Percentiles rank a stretch among this genome's conserved stretches.
Evolutionary conservation across 23 tunicate species (phyloP).

Genomic region (Oikopleura dioica): DNA sequence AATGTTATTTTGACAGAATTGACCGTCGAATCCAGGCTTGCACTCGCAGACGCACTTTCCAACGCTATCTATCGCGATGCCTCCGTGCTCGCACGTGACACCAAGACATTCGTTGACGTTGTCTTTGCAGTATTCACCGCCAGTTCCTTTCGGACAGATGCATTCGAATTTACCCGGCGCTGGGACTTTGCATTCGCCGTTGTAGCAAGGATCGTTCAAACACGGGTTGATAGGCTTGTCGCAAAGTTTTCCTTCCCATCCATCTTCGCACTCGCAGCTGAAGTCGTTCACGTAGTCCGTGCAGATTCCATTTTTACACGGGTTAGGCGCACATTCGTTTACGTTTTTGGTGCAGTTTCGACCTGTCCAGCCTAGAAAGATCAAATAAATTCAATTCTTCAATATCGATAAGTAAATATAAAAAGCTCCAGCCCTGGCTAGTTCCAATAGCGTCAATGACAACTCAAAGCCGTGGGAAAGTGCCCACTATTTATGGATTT

Average conservation of each 20-base stretch:
- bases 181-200: slow-evolving; percentile 8
- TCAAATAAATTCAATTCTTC: neutral
- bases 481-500: no score
- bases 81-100: slow-evolving; percentile 11
- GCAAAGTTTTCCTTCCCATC: slow-evolving; percentile 12
- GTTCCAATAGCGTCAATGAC: neutral
- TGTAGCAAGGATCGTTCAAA: slow-evolving; percentile 13
- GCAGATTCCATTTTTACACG: slow-evolving; percentile 49
- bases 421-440: neutral
- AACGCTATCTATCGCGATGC: slow-evolving; percentile 1
- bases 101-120: slow-evolving; percentile 16
- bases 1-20: slow-evolving; percentile 21
- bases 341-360: slow-evolving; percentile 28
- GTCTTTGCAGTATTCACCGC: neutral
- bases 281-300: slow-evolving; percentile 32
- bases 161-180: neutral
- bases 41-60: slow-evolving; percentile 21
- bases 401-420: neutral
- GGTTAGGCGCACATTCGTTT: slow-evolving; percentile 56
- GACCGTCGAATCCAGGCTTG: slow-evolving; percentile 30
- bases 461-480: no score
- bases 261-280: slow-evolving; percentile 13
- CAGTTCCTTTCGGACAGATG: neutral
- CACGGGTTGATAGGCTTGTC: slow-evolving; percentile 7
- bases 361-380: slow-evolving; percentile 34